Evolutionary conservation across 2,888 invertebrate species (phyloP), one percentile per base, ranked within the genome.

Genomic region (Orchesellides sinensis): DNA sequence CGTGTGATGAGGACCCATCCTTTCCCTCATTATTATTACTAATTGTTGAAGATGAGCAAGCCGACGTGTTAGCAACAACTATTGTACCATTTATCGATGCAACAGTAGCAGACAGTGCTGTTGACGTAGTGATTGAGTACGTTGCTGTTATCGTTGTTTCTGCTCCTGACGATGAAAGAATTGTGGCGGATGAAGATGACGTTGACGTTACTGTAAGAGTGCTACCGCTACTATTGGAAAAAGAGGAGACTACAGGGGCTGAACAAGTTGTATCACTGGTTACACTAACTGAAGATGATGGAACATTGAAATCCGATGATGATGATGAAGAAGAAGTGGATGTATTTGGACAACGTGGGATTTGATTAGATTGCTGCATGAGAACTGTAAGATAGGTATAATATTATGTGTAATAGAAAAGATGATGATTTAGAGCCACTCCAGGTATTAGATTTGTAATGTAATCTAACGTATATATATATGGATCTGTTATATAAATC

Each of bases 301-400:
- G n/a, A 25, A 63, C 8, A 8, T 14, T 32, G 35, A 49, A 56
- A 56, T 66, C 45, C 40, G 77, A 6, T 8, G 35, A 35, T 23
- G 63, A 25, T 52, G 54, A 29, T 12, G 75, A 74, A 47, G 68
- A 54, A 32, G 74, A 70, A 47, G 78, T 52, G 27, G 74, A 32
- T 66, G 45, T 49, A 81, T 77, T 77, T 72, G 81, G 72, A 75
- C 72, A 79, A 84, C 68, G 72, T 61, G 78, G 45, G 45, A 70
- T 70, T 82, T 72, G 73, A 82, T 73, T 84, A 74, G 85, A 84
- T 77, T 80, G 85, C 85, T 85, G 85, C 85, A 85, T 85, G 85
- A 84, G 84, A 84, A 84, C 85, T 85, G 81, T 23, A 84, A 85
- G 35, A 84, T 72, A 63, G 61, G 32, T 29, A 32, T 1, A 56